Evolutionary conservation across 2,113 vertebrate species (phyloP), one percentile per base, ranked within the genome.

Genomic region (Tricholaema leucomelas): DNA sequence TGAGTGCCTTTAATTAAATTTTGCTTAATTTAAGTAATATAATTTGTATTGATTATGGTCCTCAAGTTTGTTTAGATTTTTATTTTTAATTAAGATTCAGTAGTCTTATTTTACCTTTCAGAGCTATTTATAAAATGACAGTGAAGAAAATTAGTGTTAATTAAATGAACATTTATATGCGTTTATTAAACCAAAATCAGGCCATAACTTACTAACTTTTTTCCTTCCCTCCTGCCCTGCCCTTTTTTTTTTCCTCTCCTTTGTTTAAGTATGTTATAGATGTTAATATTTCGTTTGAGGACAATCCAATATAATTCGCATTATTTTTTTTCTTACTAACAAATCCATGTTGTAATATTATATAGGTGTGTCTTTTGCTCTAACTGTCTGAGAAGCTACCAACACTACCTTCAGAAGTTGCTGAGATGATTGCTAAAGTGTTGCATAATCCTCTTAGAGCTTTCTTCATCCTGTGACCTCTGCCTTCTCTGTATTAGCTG

Each of bases 41-140:
- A 91, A 94, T 96, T 96, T 87, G 65, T 95, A 94, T 96, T 96
- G 95, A 95, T 96, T 96, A 85, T 96, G 36, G 78, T 91, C 36
- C 75, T 87, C 31, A 74, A 79, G 66, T 95, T 93, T 25, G 86
- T 88, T 92, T 91, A 15, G 76, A 60, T 66, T 95, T 95, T 94
- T 94, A 83, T 91, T 94, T 96, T 91, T 96, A 96, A 91, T 97
- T 96, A 94, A 73, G 55, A 80, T 87, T 92, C n/a, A n/a, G n/a
- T n/a, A n/a, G n/a, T n/a, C n/a, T n/a, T n/a, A n/a, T n/a, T 95
- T 95, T 93, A 95, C 83, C 64, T 96, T 96, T 46, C 63, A 92
- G 85, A 94, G 38, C 46, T 96, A 46, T 89, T 95, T 12, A 81
- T 70, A 94, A 96, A 90, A 64, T 84, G 20, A 63, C 72, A 78